Evolutionary conservation across 2,113 vertebrate genomes (phyloP).

Genomic region (Callaeas wilsoni): DNA sequence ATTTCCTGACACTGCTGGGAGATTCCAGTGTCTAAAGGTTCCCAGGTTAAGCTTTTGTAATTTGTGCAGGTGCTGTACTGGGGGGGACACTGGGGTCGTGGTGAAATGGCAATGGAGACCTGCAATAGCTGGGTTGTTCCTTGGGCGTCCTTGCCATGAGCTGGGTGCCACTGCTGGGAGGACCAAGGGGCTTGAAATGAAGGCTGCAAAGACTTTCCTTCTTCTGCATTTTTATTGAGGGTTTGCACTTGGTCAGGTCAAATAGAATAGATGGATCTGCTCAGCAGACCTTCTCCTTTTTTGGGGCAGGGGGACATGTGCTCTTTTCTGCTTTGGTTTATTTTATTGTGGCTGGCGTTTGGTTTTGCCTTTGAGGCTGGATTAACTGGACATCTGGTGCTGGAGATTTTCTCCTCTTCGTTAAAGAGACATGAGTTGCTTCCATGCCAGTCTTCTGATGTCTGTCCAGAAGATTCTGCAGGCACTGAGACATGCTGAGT

Average conservation of each 20-base stretch:
- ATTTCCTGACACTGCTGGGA: not conserved
- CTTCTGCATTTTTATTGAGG: not conserved
- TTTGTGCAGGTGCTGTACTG: accelerated
- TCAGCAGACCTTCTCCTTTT: not conserved
- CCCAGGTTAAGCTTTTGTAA: accelerated
- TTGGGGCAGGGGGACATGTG: not conserved
- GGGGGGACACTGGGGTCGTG: accelerated
- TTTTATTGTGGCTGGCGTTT: not conserved
- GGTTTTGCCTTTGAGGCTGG: constrained; percentile 13
- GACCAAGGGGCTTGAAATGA: not conserved
- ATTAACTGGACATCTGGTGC: constrained; percentile 47
- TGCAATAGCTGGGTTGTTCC: not conserved
- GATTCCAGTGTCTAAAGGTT: no score
- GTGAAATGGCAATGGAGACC: accelerated
- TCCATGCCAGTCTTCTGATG: constrained; percentile 49
- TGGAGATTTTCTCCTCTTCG: not conserved
- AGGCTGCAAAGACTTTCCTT: not conserved
- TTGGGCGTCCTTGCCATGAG: not conserved
- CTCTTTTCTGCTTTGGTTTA: not conserved
- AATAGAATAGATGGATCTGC: not conserved
- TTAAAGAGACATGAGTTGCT: constrained; percentile 4
- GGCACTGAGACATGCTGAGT: not conserved
- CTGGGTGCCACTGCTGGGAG: not conserved
- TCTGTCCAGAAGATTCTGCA: constrained; percentile 37
- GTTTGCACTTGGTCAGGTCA: not conserved